Evolutionary conservation across 1,140 invertebrate species (phyloP).

Genomic region (Probaryconus sp.): DNA sequence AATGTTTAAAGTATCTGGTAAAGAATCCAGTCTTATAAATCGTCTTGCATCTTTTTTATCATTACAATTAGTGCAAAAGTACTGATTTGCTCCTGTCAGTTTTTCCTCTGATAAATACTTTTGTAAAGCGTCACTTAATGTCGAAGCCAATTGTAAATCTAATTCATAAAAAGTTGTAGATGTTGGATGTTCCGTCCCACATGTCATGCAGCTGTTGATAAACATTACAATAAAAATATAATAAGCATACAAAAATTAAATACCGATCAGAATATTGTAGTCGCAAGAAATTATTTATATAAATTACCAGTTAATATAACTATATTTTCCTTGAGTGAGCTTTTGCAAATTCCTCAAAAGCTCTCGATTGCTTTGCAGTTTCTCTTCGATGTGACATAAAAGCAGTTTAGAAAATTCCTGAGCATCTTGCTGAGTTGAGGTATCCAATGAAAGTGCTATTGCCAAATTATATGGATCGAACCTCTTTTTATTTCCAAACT

Average conservation of each 20-base stretch:
- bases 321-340: conserved; percentile 83
- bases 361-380: conserved; percentile 76
- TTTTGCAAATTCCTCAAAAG: conserved; percentile 80
- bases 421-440: conserved; percentile 84
- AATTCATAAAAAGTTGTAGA: conserved; percentile 84
- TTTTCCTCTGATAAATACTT: conserved; percentile 84
- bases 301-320: conserved; percentile 82
- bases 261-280: conserved; percentile 28
- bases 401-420: conserved; percentile 87
- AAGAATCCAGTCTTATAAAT: conserved; percentile 80
- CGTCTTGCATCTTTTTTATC: conserved; percentile 82
- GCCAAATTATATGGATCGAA: conserved; percentile 83
- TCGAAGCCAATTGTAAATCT: conserved; percentile 82
- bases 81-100: conserved; percentile 83
- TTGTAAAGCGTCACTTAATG: conserved; percentile 81
- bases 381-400: conserved; percentile 81
- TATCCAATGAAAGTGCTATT: conserved; percentile 82
- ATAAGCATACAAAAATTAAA: conserved; percentile 1
- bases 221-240: conserved; percentile 10
- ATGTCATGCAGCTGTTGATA: conserved; percentile 81
- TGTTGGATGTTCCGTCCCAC: conserved; percentile 80
- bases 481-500: conserved; percentile 80
- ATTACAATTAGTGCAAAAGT: conserved; percentile 82
- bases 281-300: conserved; percentile 12
- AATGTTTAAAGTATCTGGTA: conserved; percentile 86